phyloP scores from a whole-genome alignment of 2,113 vertebrate species.

The Apus apus region DNA sequence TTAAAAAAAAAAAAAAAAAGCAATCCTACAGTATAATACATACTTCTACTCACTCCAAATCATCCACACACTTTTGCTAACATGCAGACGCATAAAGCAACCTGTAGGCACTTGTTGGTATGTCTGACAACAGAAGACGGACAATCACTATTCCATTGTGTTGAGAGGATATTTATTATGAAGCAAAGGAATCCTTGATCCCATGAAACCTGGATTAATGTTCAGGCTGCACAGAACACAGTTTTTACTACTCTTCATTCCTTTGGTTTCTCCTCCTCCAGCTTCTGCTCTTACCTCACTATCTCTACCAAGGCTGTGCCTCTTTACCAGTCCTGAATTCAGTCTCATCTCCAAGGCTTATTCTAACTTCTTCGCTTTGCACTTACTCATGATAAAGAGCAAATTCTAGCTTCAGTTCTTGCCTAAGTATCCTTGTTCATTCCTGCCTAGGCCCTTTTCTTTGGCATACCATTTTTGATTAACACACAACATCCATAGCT shows the following conservation, averaged over 20 bases:
- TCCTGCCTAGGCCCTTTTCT: neutral
- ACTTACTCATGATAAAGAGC: neutral
- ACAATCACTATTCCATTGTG: neutral
- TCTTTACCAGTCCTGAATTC: neutral
- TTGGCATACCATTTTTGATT: neutral
- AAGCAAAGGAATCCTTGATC: neutral
- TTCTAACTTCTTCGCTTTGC: neutral
- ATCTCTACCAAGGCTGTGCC: neutral
- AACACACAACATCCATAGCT: neutral
- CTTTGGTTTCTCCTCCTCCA: neutral
- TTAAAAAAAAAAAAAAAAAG: neutral
- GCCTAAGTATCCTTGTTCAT: neutral
- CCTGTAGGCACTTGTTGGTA: neutral
- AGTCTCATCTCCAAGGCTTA: neutral
- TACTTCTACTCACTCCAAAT: neutral
- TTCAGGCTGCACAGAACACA: neutral
- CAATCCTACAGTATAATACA: neutral
- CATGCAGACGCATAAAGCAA: neutral
- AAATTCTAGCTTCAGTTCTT: neutral
- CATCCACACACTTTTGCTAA: neutral
- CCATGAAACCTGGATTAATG: neutral
- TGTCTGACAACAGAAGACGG: neutral
- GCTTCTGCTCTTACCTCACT: neutral
- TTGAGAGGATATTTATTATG: neutral
- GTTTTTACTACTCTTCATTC: neutral